phyloP scores from a whole-genome alignment of 1,140 invertebrate genomes.

The Oryzaephilus surinamensis region DNA sequence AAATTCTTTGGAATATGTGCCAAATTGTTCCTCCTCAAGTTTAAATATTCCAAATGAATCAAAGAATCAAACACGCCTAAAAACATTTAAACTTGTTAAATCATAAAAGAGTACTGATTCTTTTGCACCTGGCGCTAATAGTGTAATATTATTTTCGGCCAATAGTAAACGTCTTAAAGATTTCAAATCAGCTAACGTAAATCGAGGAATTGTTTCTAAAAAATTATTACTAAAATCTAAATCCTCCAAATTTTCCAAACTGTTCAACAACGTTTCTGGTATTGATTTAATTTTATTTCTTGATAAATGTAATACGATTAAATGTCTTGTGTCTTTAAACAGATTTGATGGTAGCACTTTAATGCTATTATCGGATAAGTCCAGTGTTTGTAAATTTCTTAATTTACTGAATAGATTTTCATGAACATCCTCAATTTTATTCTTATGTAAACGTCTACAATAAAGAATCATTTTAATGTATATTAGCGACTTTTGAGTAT shows the following conservation, averaged over 20 bases:
- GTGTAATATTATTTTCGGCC: constrained; percentile 43
- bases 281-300: constrained; percentile 41
- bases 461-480: constrained; percentile 13
- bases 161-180: constrained; percentile 47
- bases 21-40: constrained; percentile 43
- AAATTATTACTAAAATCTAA: constrained; percentile 44
- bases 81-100: constrained; percentile 5
- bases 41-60: constrained; percentile 40
- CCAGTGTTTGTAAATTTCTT: constrained; percentile 55
- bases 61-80: constrained; percentile 37
- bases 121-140: constrained; percentile 25
- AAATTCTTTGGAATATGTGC: constrained; percentile 33
- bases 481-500: not conserved
- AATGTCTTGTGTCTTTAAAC: constrained; percentile 50
- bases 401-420: constrained; percentile 52
- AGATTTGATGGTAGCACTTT: constrained; percentile 45
- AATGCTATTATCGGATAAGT: constrained; percentile 63
- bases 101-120: not conserved
- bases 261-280: constrained; percentile 29
- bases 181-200: constrained; percentile 45
- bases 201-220: constrained; percentile 38
- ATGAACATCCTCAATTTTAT: constrained; percentile 56
- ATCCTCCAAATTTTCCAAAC: constrained; percentile 37
- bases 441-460: constrained; percentile 61
- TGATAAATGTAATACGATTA: constrained; percentile 59